Conservation (phyloP, 2,888 invertebrate species). For the Dysmachus trigonus region DNA sequence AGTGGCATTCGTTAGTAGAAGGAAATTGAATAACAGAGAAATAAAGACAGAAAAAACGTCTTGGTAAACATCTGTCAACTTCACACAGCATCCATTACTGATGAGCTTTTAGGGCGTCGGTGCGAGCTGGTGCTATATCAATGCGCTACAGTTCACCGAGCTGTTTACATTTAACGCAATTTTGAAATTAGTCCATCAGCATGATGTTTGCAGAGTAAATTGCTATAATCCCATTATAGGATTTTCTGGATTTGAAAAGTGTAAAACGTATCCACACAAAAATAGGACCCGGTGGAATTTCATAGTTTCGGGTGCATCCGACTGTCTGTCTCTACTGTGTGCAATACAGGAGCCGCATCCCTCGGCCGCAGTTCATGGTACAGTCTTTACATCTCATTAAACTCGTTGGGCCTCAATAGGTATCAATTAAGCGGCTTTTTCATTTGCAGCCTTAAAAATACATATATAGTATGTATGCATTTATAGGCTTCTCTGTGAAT, state of each 20-base stretch:
- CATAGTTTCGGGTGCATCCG: background rate
- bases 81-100: slow-evolving; percentile 41
- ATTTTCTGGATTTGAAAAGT: slow-evolving; percentile 39
- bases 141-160: slow-evolving; percentile 2
- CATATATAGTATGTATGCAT: background rate
- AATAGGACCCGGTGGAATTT: background rate
- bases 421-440: slow-evolving; percentile 18
- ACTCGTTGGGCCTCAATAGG: background rate
- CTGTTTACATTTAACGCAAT: slow-evolving; percentile 42
- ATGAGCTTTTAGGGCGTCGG: background rate
- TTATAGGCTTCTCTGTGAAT: background rate
- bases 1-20: background rate
- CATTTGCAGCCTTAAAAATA: background rate
- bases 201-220: slow-evolving; percentile 40
- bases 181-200: slow-evolving; percentile 43
- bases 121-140: slow-evolving; percentile 10
- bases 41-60: background rate
- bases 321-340: background rate
- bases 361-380: background rate
- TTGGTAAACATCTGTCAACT: slow-evolving; percentile 36
- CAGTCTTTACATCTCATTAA: slow-evolving; percentile 35
- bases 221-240: slow-evolving; percentile 39
- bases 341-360: background rate
- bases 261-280: slow-evolving; percentile 29
- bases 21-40: slow-evolving; percentile 8